phyloP scores from a whole-genome alignment of 2,888 invertebrate species.

The Chrysolina haemoptera region DNA sequence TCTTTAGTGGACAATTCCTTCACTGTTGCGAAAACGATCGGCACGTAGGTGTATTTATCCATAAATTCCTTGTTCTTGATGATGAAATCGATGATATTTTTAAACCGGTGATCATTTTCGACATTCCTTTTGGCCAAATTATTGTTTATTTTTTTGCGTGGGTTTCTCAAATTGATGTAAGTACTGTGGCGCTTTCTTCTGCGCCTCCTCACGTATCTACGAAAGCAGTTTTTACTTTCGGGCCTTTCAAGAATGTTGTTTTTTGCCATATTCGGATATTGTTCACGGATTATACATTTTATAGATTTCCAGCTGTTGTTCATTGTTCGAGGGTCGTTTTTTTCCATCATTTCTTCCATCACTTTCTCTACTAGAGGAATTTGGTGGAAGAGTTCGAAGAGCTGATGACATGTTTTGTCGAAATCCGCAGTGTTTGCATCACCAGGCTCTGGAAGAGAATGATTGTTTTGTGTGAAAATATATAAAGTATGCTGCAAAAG shows the following conservation, averaged over 20 bases:
- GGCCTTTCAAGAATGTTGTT: slow-evolving; percentile 44
- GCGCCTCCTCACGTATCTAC: slow-evolving; percentile 44
- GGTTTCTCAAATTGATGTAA: slow-evolving; percentile 41
- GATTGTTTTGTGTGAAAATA: not conserved
- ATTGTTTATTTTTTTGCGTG: slow-evolving; percentile 40
- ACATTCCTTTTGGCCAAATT: slow-evolving; percentile 36
- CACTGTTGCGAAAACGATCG: slow-evolving; percentile 52
- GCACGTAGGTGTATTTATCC: slow-evolving; percentile 51
- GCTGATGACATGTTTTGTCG: slow-evolving; percentile 15
- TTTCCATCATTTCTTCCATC: slow-evolving; percentile 34
- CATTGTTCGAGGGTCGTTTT: slow-evolving; percentile 27
- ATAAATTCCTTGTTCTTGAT: slow-evolving; percentile 50
- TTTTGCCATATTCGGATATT: slow-evolving; percentile 36
- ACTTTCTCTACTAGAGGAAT: slow-evolving; percentile 32
- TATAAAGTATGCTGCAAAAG: too few species aligned
- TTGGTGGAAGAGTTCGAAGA: slow-evolving; percentile 30
- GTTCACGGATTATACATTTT: slow-evolving; percentile 46
- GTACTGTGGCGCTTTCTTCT: slow-evolving; percentile 48
- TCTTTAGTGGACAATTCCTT: not conserved
- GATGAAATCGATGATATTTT: slow-evolving; percentile 50
- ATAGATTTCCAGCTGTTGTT: slow-evolving; percentile 45
- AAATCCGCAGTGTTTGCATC: not conserved
- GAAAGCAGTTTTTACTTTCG: slow-evolving; percentile 43
- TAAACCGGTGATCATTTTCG: slow-evolving; percentile 35
- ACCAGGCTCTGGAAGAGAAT: slow-evolving; percentile 1